Base-by-base conservation (phyloP, 2,797 vertebrate species). In the Siniperca scherzeri region DNA sequence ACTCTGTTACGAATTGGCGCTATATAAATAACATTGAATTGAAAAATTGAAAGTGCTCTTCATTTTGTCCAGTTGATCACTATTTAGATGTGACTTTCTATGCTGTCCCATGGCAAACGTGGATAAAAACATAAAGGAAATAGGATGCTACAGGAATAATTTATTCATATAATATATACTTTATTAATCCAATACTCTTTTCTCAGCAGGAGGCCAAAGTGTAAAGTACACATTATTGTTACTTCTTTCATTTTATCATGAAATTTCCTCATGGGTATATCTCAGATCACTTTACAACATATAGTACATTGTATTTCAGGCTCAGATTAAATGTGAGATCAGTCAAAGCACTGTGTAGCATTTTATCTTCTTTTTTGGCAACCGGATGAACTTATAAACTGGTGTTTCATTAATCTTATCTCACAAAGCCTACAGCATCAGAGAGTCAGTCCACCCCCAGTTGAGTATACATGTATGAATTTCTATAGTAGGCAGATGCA, bases 381-480 rank as follows among this genome's bases (percentile, higher is more conserved):
- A 42, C 42, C 64, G 25, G 38, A 64, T 74, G 48, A 87, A 84
- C 27, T 87, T 44, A 68, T 53, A 25, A 77, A 61, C 56, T 55
- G 60, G n/a, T 40, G 30, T 70, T 80, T 65, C 71, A 81, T 89
- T 67, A 77, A 80, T 85, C 74, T 85, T 83, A 86, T 88, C 70
- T 81, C 64, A 79, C 30, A 38, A 33, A 75, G 77, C 77, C 46
- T 46, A 30, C 59, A 88, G 77, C 78, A 61, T 80, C 60, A 71
- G 60, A 81, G 72, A 68, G 36, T 21, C 27, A 12, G 27, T 56
- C 48, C 60, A 67, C 78, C 83, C 83, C 87, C 80, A 80, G 76
- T 81, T 81, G 85, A 52, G 84, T 33, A 38, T 62, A 12, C 75
- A 68, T 81, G 56, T 71, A 70, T 75, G 36, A 59, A 60, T 80